phyloP scores from a whole-genome alignment of 2,113 vertebrate species.

The Tiliqua scincoides region DNA sequence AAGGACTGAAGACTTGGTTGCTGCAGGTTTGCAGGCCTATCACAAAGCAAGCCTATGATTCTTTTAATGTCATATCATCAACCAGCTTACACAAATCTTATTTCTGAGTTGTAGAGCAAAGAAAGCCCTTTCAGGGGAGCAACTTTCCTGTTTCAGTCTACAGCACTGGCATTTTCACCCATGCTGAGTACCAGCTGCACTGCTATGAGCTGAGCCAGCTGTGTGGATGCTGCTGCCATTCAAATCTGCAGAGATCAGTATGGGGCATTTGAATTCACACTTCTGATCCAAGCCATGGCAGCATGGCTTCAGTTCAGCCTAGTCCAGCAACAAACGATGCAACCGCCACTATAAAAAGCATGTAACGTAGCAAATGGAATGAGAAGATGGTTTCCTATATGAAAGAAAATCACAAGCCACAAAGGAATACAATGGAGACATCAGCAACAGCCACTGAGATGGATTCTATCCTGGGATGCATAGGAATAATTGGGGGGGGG shows the following conservation, averaged over 20 bases:
- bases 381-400: too few relatives aligned
- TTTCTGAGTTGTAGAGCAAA: not conserved
- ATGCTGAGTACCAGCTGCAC: not conserved
- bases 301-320: not conserved
- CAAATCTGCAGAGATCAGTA: not conserved
- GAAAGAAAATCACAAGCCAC: too few relatives aligned
- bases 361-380: too few relatives aligned
- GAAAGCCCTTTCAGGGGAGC: not conserved
- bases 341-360: not conserved
- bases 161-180: not conserved
- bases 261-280: not conserved
- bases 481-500: too few relatives aligned
- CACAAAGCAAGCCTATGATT: not conserved
- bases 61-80: not conserved
- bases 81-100: not conserved
- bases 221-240: not conserved
- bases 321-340: not conserved
- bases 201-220: not conserved
- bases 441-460: too few relatives aligned
- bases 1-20: too few relatives aligned
- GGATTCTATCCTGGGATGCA: too few relatives aligned
- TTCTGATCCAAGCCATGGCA: not conserved
- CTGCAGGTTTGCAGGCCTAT: not conserved
- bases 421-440: too few relatives aligned
- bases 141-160: not conserved